Conservation (phyloP, 2,113 vertebrate genomes). For the Poicephalus meyeri region DNA sequence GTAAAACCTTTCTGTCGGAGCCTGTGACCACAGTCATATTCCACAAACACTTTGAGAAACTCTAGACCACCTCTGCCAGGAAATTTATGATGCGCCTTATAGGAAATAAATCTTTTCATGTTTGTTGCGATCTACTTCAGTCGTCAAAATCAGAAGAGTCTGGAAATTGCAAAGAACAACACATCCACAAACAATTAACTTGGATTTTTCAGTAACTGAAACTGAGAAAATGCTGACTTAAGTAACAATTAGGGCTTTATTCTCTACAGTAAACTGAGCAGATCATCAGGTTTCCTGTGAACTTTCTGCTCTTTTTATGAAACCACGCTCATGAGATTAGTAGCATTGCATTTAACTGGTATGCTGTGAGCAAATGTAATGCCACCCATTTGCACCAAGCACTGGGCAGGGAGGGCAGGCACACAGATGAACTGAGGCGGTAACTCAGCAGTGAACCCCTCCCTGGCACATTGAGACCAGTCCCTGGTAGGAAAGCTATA, state of each 20-base stretch:
- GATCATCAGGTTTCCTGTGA: neutral
- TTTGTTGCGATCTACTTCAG: neutral
- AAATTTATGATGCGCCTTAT: constrained; percentile 7
- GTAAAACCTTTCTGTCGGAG: neutral
- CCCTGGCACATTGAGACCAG: neutral
- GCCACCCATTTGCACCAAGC: accelerated
- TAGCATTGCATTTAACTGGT: neutral
- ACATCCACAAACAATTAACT: neutral
- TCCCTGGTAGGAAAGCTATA: neutral
- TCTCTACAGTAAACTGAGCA: neutral
- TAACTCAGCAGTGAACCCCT: neutral
- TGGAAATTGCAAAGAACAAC: neutral
- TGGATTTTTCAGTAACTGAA: neutral
- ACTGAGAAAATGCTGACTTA: neutral
- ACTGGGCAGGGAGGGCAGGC: accelerated
- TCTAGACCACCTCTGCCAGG: neutral
- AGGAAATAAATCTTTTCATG: constrained; percentile 38
- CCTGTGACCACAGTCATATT: neutral
- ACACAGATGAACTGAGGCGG: accelerated
- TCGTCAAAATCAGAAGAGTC: neutral
- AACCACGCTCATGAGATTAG: neutral
- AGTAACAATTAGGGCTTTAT: neutral
- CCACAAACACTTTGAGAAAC: constrained; percentile 16
- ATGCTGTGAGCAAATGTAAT: neutral
- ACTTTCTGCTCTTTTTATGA: neutral